These are phyloP conservation scores for Lophius americanus DNA, from an alignment of 2,797 vertebrate species.

Conservation along the genomic window DNA sequence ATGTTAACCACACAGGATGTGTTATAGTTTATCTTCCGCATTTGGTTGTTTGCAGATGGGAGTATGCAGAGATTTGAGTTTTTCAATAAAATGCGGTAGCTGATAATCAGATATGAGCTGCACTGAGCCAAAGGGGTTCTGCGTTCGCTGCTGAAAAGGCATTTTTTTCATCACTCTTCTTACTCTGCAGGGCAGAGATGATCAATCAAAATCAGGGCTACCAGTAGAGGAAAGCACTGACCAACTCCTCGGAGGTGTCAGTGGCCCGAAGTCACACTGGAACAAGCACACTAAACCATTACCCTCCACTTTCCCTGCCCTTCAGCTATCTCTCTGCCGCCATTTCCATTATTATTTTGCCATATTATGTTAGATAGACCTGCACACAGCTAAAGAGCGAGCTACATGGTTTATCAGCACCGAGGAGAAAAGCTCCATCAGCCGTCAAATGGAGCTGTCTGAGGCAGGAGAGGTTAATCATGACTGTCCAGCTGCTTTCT, in stretches of 20 bases:
- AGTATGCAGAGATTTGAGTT: neutral
- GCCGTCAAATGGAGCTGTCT: conserved; percentile 43
- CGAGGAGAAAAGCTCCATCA: conserved; percentile 31
- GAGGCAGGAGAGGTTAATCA: conserved; percentile 2
- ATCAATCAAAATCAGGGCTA: conserved; percentile 58
- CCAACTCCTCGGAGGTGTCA: conserved; percentile 26
- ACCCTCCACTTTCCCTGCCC: conserved; percentile 13
- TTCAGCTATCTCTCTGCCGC: conserved; percentile 22
- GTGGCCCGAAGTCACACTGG: conserved; percentile 15
- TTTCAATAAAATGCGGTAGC: neutral
- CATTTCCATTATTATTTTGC: conserved; percentile 37
- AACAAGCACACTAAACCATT: conserved; percentile 29
- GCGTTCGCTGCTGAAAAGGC: conserved; percentile 27
- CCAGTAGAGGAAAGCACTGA: conserved; percentile 29
- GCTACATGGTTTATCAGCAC: conserved; percentile 27
- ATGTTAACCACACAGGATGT: neutral
- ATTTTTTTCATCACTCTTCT: conserved; percentile 30
- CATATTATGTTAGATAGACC: conserved; percentile 36
- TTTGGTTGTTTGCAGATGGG: conserved; percentile 6
- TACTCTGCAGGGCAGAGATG: conserved; percentile 33
- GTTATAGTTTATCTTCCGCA: neutral
- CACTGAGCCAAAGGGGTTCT: conserved; percentile 19
- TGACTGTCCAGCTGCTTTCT: conserved; percentile 16
- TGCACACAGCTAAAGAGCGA: conserved; percentile 36
- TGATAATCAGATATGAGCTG: conserved; percentile 37